Conservation (phyloP, 2,113 vertebrate species). For the Isurus oxyrinchus region DNA sequence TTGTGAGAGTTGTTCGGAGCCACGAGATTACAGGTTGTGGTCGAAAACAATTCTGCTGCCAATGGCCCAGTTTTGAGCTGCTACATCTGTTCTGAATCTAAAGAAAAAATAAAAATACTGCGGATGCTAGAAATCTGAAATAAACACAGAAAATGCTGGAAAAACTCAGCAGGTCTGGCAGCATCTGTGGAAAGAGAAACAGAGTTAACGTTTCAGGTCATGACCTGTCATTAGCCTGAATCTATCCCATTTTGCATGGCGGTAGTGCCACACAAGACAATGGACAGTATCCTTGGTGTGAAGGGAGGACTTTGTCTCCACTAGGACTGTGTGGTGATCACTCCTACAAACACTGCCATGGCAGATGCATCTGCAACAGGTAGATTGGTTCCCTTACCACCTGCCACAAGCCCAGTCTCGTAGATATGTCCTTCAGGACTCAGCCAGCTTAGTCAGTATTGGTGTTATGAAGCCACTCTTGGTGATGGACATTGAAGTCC, state of each 20-base stretch:
- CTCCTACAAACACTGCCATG: background rate
- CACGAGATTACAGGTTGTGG: background rate
- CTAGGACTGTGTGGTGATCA: background rate
- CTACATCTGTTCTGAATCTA: background rate
- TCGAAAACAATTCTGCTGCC: background rate
- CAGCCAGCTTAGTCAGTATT: background rate
- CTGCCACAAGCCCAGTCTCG: background rate
- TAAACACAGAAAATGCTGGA: background rate
- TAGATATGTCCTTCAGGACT: background rate
- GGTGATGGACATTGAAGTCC: background rate
- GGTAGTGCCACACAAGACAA: background rate
- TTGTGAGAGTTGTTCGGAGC: background rate
- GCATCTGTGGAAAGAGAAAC: background rate
- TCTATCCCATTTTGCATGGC: background rate
- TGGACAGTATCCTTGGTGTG: background rate
- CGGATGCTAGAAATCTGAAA: background rate
- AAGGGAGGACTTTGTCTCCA: background rate
- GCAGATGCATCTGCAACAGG: background rate
- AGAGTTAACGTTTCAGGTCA: background rate
- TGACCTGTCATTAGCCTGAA: background rate
- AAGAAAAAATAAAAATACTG: background rate
- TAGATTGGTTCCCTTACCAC: background rate
- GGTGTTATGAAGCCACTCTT: background rate
- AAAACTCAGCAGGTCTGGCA: background rate
- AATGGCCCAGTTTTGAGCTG: too few relatives aligned